Percentiles rank a stretch among this genome's conserved stretches.
Conservation (phyloP, 2,888 invertebrate genomes). For the Galerucella calmariensis region DNA sequence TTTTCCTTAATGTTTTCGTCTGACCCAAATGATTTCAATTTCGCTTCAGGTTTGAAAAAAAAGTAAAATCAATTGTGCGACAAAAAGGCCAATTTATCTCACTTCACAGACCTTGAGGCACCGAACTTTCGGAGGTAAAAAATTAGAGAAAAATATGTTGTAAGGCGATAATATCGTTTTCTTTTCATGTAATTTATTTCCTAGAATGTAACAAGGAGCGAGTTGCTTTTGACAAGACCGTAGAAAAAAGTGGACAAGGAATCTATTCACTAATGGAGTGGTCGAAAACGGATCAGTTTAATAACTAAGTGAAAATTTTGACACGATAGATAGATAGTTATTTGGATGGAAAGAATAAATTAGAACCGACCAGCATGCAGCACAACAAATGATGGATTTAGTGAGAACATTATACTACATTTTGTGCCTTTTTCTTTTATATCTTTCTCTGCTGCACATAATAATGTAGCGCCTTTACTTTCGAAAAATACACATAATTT, state of each 20-base stretch:
- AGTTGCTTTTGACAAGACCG: conserved; percentile 27
- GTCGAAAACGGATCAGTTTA: background rate
- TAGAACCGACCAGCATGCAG: no score
- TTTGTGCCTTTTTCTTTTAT: no score
- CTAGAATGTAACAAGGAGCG: conserved; percentile 30
- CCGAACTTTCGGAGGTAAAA: conserved; percentile 33
- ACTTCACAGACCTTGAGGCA: conserved; percentile 35
- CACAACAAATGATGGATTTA: no score
- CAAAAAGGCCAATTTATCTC: conserved; percentile 41
- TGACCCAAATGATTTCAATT: conserved; percentile 40
- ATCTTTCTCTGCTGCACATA: no score
- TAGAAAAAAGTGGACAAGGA: conserved; percentile 15
- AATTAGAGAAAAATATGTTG: conserved; percentile 42
- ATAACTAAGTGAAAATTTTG: background rate
- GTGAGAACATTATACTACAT: no score
- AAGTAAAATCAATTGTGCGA: conserved; percentile 39
- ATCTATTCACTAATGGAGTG: conserved; percentile 18
- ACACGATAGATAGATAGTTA: no score
- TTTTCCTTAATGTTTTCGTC: conserved; percentile 35
- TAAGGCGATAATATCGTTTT: conserved; percentile 41
- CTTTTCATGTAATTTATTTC: conserved; percentile 40
- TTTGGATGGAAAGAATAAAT: no score
- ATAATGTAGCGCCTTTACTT: no score
- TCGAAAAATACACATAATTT: no score
- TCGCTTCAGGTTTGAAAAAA: conserved; percentile 33